Conservation (phyloP, 2,113 vertebrate genomes). For the Petroica traversi region DNA sequence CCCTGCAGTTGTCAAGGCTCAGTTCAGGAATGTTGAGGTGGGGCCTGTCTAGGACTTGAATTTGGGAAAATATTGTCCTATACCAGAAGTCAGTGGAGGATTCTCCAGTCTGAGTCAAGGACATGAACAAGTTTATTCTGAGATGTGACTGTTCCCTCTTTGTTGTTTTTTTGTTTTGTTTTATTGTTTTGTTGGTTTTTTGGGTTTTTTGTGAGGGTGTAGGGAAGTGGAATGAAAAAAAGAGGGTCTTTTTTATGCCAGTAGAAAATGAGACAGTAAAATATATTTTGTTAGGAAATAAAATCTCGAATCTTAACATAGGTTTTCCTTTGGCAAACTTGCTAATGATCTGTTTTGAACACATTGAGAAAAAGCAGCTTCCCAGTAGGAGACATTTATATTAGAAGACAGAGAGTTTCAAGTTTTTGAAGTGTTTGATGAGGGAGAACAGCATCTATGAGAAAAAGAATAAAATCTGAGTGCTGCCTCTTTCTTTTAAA, state of each 20-base stretch:
- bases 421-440: conserved; percentile 25
- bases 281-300: not conserved
- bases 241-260: accelerated
- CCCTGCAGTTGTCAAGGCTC: not conserved
- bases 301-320: not conserved
- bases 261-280: not conserved
- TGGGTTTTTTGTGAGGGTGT: too few relatives aligned
- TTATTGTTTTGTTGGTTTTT: too few relatives aligned
- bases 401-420: not conserved
- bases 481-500: not conserved
- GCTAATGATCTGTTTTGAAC: conserved; percentile 39
- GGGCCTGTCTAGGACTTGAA: not conserved
- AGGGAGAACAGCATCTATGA: not conserved
- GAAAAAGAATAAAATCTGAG: not conserved
- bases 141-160: not conserved
- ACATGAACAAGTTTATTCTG: not conserved
- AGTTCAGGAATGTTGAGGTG: not conserved
- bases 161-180: not conserved
- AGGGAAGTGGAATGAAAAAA: not conserved
- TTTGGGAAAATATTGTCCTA: not conserved
- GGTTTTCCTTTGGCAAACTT: conserved; percentile 5
- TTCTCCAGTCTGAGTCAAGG: not conserved
- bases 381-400: not conserved
- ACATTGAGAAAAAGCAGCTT: not conserved
- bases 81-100: not conserved